phyloP scores from a whole-genome alignment of 1,140 invertebrate species.

The Lepidostoma basale region DNA sequence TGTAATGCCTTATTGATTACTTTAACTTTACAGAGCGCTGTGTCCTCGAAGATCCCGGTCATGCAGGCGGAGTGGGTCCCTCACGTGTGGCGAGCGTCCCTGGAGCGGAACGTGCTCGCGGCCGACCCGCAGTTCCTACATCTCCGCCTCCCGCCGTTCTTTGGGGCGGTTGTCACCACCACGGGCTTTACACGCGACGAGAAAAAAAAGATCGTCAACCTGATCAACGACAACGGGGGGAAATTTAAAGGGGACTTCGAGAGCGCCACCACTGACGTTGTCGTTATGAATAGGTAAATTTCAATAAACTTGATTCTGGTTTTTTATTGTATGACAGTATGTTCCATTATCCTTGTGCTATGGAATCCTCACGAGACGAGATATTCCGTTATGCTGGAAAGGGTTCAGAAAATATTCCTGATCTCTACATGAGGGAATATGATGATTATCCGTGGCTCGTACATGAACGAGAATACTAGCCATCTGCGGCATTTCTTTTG shows the following conservation, averaged over 20 bases:
- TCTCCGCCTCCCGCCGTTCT: constrained; percentile 79
- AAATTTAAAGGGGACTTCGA: constrained; percentile 62
- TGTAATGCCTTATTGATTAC: constrained; percentile 10
- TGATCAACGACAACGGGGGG: constrained; percentile 78
- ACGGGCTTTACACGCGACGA: constrained; percentile 72
- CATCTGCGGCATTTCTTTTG: no score
- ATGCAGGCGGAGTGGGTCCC: constrained; percentile 82
- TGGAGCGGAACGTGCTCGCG: constrained; percentile 66
- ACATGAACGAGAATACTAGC: no score
- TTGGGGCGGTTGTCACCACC: constrained; percentile 77
- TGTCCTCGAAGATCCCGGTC: constrained; percentile 71
- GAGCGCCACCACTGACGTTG: constrained; percentile 60
- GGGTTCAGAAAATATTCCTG: no score
- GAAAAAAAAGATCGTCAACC: constrained; percentile 72
- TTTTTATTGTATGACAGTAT: no score
- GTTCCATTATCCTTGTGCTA: no score
- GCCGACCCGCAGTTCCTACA: constrained; percentile 68
- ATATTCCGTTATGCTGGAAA: no score
- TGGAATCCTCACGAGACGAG: no score
- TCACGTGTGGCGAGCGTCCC: constrained; percentile 76
- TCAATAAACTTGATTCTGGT: background rate
- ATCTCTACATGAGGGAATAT: no score
- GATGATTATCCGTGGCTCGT: no score
- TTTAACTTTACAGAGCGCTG: constrained; percentile 68
- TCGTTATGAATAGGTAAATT: constrained; percentile 60